Base-by-base conservation (phyloP, 2,113 vertebrate species). In the Xenopus laevis region DNA sequence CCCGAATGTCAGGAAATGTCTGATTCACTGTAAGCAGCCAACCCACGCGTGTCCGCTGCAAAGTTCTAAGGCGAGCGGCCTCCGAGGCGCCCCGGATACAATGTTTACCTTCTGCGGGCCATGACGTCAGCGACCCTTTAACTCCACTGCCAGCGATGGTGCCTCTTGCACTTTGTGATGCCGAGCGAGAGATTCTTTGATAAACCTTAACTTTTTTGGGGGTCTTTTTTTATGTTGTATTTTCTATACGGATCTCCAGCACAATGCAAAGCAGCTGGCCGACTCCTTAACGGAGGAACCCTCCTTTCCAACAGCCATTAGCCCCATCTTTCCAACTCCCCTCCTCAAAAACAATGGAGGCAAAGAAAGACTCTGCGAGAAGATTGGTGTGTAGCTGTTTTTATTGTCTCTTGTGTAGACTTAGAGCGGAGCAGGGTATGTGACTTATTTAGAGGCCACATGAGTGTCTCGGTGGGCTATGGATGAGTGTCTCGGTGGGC, bases 311-410 rank as follows among this genome's bases (percentile, higher is more conserved):
- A 8, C 61, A 55, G 60, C 55, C 46, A 53, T 30, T 40, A 30
- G 33, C 16, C 33, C 11, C 12, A 18, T n/a, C 47, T 88, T 81
- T 50, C 12, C 72, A 13, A 18, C 65, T 68, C 58, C n/a, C 33
- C 33, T 40, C 15, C 45, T 30, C 82, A 85, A 86, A 92, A 86
- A 91, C 15, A 88, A 93, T 89, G 91, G 95, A 95, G 82, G 89
- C 91, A 91, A 90, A 94, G 87, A 92, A 88, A 82, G 95, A 94
- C 83, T 89, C 93, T 82, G 93, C 95, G 91, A 95, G 95, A 91
- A 94, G 91, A 92, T 92, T 98, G 96, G 96, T 97, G 93, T 88
- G 96, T 95, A 93, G 88, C 86, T 85, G 85, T 83, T 82, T 86
- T 81, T 81, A 40, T 40, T 82, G 80, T 73, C 79, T 69, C 61